Evolutionary conservation across 1,140 invertebrate species (phyloP).

Genomic region (Cyclina sinensis): DNA sequence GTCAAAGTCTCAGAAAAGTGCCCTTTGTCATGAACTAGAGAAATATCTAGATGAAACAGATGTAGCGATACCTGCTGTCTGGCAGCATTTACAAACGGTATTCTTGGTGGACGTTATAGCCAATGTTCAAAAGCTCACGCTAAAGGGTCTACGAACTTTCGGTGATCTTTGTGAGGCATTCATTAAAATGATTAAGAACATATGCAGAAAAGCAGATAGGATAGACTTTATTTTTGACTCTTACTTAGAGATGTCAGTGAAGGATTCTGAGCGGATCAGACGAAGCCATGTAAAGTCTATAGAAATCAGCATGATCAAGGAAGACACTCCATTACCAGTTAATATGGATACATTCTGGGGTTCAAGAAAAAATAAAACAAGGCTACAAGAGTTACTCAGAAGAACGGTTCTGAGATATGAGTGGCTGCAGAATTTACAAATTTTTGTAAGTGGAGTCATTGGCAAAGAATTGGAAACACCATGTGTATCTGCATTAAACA

Average conservation of each 20-base stretch:
- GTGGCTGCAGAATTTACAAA: neutral
- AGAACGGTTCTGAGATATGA: neutral
- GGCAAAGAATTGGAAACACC: neutral
- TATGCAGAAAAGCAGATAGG: neutral
- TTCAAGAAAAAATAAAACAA: constrained; percentile 14
- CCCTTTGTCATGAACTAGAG: constrained; percentile 4
- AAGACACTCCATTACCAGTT: constrained; percentile 34
- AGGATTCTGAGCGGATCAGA: constrained; percentile 8
- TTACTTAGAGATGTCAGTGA: neutral
- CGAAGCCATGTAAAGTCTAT: neutral
- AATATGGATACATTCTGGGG: constrained; percentile 36
- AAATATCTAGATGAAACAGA: neutral
- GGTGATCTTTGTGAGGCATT: neutral
- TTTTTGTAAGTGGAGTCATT: neutral
- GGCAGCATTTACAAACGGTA: neutral
- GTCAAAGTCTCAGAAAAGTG: neutral
- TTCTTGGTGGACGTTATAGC: constrained; percentile 22
- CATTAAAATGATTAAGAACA: neutral
- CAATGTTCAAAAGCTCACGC: neutral
- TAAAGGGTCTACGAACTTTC: neutral
- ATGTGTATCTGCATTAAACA: neutral
- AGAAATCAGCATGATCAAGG: neutral
- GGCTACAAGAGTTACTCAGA: neutral
- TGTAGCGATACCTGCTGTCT: neutral
- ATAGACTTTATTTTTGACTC: constrained; percentile 37